Base-by-base conservation (phyloP, 2,888 invertebrate species). In the Theodoxus fluviatilis region DNA sequence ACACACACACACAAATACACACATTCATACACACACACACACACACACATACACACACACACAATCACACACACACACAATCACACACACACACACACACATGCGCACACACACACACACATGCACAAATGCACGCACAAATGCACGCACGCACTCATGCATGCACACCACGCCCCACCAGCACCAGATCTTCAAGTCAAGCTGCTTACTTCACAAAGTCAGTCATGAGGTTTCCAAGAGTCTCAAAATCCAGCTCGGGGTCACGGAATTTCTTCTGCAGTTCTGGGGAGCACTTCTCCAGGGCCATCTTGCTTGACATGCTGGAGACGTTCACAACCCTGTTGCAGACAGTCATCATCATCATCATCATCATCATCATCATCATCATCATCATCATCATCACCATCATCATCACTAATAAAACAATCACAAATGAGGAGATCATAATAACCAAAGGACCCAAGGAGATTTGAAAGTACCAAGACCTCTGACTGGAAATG, bases 241-340 rank as follows among this genome's bases (percentile, higher is more conserved):
- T 87, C 64, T 90, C 88, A 81, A 91, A 90, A 0, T 90, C 91
- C 33, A 93, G 83, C 15, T 85, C 86, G 0, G 89, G 84, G 82
- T 90, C 67, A 15, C 55, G 25, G 35, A 75, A 38, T 25, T 66
- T 38, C 18, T 35, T 52, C 31, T 72, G 64, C 28, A 75, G 83
- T 89, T 89, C 59, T 87, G 86, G 75, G 89, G 69, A 71, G 37
- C 75, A 75, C 35, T 67, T 73, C 7, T 67, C 68, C 9, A 76
- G 28, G 0, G 89, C 87, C 57, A 93, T 84, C 69, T 91, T 90
- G 0, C 93, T 93, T 25, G 90, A 89, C 1, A 91, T 90, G 74
- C 93, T 93, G 0, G 93, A 93, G 0, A 94, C 87, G 78, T 93
- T 93, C 0, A 71, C 71, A 0, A 71, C 71, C 40, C 71, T 71